Conservation (phyloP, 2,113 vertebrate species). For the Myrmecobius fasciatus region DNA sequence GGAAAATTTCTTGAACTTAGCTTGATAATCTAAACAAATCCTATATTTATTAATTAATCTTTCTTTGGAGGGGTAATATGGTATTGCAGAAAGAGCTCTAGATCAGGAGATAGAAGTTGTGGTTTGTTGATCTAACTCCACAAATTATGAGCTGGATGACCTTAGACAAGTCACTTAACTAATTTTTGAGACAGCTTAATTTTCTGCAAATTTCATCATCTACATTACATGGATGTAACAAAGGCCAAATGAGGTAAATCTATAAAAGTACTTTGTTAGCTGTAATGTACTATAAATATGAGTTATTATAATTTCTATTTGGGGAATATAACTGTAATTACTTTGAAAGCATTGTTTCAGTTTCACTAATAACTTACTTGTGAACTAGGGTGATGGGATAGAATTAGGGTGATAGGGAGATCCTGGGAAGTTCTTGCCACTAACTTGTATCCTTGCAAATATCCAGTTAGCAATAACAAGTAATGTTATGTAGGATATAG, state of each 20-base stretch:
- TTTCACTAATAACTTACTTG: not conserved
- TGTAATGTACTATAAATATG: not conserved
- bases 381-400: not conserved
- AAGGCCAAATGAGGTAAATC: not conserved
- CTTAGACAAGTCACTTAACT: not conserved
- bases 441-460: not conserved
- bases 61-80: not conserved
- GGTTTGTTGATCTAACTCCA: not conserved
- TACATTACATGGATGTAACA: not conserved
- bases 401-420: no score
- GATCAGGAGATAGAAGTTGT: not conserved
- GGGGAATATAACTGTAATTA: not conserved
- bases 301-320: not conserved
- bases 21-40: not conserved
- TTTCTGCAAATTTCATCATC: not conserved
- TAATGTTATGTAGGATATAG: not conserved
- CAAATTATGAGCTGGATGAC: not conserved
- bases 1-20: not conserved
- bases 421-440: not conserved
- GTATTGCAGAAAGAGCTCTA: not conserved
- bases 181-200: not conserved
- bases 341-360: not conserved
- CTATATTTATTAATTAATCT: not conserved
- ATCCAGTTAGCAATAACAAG: not conserved
- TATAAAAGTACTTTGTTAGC: not conserved